Evolutionary conservation across 2,113 vertebrate species (phyloP).

Genomic region (Limanda limanda): DNA sequence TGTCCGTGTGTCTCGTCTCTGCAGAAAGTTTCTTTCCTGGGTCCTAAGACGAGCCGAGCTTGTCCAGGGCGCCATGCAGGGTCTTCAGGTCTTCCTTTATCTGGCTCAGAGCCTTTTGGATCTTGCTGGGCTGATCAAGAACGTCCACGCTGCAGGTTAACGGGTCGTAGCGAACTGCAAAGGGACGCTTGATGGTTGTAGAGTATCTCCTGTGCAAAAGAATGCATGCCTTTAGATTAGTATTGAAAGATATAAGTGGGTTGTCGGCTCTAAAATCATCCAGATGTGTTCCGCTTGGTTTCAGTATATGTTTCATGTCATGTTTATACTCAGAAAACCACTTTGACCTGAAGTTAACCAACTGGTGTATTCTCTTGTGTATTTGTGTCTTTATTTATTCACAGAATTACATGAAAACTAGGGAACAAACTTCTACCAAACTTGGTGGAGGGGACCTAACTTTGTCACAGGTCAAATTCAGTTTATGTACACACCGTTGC

Average conservation of each 20-base stretch:
- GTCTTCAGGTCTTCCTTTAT: conserved; percentile 83
- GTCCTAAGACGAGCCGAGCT: conserved; percentile 62
- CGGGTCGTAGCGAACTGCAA: conserved; percentile 80
- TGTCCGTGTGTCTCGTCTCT: not conserved
- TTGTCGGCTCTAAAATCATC: too few relatives aligned
- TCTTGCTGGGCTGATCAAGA: conserved; percentile 80
- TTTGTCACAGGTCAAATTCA: too few relatives aligned
- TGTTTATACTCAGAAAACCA: too few relatives aligned
- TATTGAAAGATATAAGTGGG: not conserved
- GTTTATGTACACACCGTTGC: too few relatives aligned
- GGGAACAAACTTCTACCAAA: too few relatives aligned
- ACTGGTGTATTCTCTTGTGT: too few relatives aligned
- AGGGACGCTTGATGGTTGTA: conserved; percentile 82
- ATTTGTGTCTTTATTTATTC: too few relatives aligned
- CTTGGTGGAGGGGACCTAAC: too few relatives aligned
- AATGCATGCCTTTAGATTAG: not conserved
- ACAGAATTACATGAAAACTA: too few relatives aligned
- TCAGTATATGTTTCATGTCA: too few relatives aligned
- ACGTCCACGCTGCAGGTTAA: conserved; percentile 84
- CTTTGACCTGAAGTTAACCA: too few relatives aligned
- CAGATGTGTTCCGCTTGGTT: too few relatives aligned
- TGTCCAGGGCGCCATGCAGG: conserved; percentile 83
- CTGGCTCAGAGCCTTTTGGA: conserved; percentile 78
- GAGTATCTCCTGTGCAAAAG: conserved; percentile 80
- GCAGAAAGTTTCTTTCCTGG: not conserved